Conservation (phyloP, 2,888 invertebrate genomes). For the Spilarctia lutea region DNA sequence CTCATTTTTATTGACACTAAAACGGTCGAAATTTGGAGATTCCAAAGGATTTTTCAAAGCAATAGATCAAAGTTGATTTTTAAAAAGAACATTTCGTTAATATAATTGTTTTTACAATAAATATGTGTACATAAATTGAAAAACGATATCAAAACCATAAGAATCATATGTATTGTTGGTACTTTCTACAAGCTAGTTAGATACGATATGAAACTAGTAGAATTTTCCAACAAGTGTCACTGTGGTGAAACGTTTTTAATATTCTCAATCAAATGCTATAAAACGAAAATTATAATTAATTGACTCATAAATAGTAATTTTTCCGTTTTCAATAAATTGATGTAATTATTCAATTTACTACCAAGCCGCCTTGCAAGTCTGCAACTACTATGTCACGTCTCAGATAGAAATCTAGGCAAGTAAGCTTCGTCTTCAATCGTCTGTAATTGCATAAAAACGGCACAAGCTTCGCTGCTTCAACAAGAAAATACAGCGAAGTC, state of each 20-base stretch:
- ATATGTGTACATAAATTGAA: background rate
- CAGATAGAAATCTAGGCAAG: constrained; percentile 48
- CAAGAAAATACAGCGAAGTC: constrained; percentile 18
- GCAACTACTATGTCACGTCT: constrained; percentile 26
- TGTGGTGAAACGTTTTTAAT: background rate
- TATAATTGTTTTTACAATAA: constrained; percentile 16
- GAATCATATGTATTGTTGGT: background rate
- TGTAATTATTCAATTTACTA: background rate
- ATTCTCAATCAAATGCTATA: background rate
- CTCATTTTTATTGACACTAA: constrained; percentile 1
- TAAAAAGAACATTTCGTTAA: constrained; percentile 8
- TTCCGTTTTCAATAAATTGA: background rate
- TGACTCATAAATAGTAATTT: background rate
- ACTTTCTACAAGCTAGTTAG: background rate
- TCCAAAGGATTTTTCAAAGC: background rate
- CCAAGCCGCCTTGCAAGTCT: constrained; percentile 1
- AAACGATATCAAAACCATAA: background rate
- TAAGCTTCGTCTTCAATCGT: constrained; percentile 41
- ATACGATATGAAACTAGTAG: background rate
- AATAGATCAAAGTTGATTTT: no score
- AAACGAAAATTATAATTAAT: background rate
- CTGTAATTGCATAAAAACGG: constrained; percentile 44
- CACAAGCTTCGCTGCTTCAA: constrained; percentile 16
- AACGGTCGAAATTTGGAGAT: background rate
- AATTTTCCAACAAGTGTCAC: background rate